Evolutionary conservation across 1,140 invertebrate genomes (phyloP).

Genomic region (Listronotus bonariensis): DNA sequence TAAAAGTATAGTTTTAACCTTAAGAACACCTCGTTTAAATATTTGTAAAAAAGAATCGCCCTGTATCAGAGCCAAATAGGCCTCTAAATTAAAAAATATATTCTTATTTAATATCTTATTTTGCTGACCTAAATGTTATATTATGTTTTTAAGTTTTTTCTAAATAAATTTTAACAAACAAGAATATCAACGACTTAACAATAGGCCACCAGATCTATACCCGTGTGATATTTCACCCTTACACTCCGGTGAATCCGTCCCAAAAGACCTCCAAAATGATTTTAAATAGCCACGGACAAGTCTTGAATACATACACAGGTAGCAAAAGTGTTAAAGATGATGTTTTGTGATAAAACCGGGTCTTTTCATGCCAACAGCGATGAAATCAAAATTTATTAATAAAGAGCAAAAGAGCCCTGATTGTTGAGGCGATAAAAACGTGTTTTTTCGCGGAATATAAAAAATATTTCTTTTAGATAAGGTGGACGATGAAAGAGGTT

Average conservation of each 20-base stretch:
- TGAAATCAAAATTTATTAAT: conserved; percentile 20
- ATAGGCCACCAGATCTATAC: no score
- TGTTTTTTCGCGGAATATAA: conserved; percentile 11
- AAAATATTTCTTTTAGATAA: background rate
- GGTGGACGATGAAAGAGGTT: background rate
- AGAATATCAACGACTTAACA: no score
- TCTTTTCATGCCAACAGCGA: conserved; percentile 15
- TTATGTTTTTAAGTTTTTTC: no score
- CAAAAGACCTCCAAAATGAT: conserved; percentile 10
- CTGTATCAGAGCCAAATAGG: no score
- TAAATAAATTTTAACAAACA: no score
- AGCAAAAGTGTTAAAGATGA: conserved; percentile 37
- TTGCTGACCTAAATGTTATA: no score
- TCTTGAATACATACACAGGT: conserved; percentile 28
- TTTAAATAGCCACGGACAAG: conserved; percentile 13
- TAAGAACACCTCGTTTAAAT: no score
- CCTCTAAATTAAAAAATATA: no score
- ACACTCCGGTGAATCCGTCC: background rate
- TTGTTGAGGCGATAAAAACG: background rate
- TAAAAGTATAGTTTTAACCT: no score
- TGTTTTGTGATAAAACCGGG: conserved; percentile 8
- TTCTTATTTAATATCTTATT: no score
- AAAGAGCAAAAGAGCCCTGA: conserved; percentile 2
- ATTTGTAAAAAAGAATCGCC: no score
- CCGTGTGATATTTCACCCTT: conserved; percentile 10